A percentile compares a stretch with the other conserved stretches of the same genome.
Conservation (phyloP, 53 echinoderm and acorn worm species). For the Henricia sp. region DNA sequence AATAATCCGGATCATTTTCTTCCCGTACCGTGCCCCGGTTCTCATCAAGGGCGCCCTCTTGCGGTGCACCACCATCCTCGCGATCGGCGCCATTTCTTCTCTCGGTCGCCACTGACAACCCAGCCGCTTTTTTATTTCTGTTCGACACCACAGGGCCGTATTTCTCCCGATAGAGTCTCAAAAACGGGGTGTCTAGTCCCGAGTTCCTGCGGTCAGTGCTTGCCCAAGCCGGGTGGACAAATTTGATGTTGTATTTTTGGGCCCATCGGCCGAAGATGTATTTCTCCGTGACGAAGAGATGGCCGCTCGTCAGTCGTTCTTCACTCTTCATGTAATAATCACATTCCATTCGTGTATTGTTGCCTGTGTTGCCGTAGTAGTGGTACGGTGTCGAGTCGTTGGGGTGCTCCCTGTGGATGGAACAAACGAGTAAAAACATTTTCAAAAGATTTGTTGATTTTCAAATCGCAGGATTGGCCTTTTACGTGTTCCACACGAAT, state of each 20-base stretch:
- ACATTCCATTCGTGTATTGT: conserved; percentile 71
- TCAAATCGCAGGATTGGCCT: neutral
- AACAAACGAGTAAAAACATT: neutral
- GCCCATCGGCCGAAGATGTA: conserved; percentile 93
- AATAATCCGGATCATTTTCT: conserved; percentile 11
- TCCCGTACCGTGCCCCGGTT: neutral
- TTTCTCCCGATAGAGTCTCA: conserved; percentile 83
- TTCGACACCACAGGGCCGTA: conserved; percentile 17
- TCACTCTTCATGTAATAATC: conserved; percentile 88
- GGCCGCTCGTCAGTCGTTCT: conserved; percentile 77
- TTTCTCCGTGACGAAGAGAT: conserved; percentile 89
- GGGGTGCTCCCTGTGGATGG: conserved; percentile 69
- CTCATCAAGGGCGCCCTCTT: neutral
- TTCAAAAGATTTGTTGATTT: neutral
- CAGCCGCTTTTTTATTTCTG: conserved; percentile 8
- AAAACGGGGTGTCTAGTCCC: conserved; percentile 75
- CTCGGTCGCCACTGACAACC: neutral
- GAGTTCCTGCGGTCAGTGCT: conserved; percentile 38
- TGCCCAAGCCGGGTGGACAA: conserved; percentile 71
- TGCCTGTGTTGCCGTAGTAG: conserved; percentile 72
- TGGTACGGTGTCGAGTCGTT: conserved; percentile 87
- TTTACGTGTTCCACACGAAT: too few species aligned
- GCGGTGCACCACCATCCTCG: neutral
- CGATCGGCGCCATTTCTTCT: neutral
- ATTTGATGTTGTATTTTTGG: conserved; percentile 71